Percentiles rank a stretch among this genome's conserved stretches.
Evolutionary conservation across 2,888 invertebrate genomes (phyloP).

Genomic region (Laspeyria flexula): DNA sequence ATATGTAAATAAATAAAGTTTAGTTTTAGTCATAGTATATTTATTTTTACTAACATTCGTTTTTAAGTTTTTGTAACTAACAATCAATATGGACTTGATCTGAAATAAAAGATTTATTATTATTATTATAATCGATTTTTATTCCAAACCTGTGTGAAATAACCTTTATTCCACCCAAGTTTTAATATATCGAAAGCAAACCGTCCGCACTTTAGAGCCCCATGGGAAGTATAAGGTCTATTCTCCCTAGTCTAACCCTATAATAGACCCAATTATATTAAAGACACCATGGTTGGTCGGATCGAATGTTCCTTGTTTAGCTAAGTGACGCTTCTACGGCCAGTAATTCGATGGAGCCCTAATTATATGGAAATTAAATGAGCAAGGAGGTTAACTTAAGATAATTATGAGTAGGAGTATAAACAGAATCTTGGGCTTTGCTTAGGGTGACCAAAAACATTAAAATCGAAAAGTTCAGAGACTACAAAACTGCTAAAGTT

Average conservation of each 20-base stretch:
- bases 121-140: too few species aligned
- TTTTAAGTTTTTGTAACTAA: too few species aligned
- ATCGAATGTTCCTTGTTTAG: slow-evolving; percentile 30
- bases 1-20: too few species aligned
- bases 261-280: slow-evolving; percentile 22
- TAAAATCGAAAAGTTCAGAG: neutral
- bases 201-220: neutral
- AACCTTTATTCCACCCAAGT: too few species aligned
- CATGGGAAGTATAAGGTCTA: neutral
- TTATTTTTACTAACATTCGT: too few species aligned
- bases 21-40: too few species aligned
- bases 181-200: too few species aligned
- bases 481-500: too few species aligned
- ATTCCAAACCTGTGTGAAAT: too few species aligned
- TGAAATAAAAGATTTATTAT: too few species aligned
- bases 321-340: slow-evolving; percentile 28
- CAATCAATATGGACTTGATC: too few species aligned
- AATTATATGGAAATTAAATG: slow-evolving; percentile 38
- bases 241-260: too few species aligned
- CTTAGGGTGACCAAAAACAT: neutral
- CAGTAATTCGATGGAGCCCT: slow-evolving; percentile 36
- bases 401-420: slow-evolving; percentile 21
- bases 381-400: slow-evolving; percentile 20
- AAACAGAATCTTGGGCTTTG: slow-evolving; percentile 9
- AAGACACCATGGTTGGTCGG: slow-evolving; percentile 22